Percentiles rank a stretch among this genome's conserved stretches.
These are phyloP conservation scores for Coreius guichenoti DNA, from an alignment of 2,797 vertebrate genomes.

Conservation along the genomic window DNA sequence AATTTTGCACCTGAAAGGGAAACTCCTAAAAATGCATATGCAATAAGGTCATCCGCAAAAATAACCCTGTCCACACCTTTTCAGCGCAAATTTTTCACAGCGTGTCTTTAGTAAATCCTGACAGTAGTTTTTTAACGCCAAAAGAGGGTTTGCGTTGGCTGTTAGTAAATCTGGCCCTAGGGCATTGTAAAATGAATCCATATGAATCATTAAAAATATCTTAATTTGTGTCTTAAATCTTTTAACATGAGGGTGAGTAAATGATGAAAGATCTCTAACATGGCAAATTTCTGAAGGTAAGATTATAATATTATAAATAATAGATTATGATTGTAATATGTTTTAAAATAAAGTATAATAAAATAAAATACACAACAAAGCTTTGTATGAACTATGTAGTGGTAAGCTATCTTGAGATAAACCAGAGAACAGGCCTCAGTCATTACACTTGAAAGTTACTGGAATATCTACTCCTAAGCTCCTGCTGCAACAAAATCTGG, in stretches of 20 bases:
- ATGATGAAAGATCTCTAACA: neutral
- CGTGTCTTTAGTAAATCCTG: too few relatives aligned
- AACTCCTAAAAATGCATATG: too few relatives aligned
- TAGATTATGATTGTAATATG: neutral
- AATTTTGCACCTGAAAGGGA: too few relatives aligned
- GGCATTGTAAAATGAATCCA: neutral
- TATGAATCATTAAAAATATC: neutral
- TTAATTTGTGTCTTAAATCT: neutral
- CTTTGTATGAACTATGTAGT: neutral
- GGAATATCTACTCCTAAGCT: constrained; percentile 35
- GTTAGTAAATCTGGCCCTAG: too few relatives aligned
- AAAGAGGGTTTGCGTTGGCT: too few relatives aligned
- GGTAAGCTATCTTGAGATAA: neutral
- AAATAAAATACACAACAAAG: neutral
- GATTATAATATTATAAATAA: neutral
- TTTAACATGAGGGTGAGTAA: neutral
- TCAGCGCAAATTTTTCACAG: too few relatives aligned
- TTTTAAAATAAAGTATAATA: neutral
- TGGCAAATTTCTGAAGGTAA: neutral
- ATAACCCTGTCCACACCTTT: too few relatives aligned
- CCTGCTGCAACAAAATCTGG: constrained; percentile 38
- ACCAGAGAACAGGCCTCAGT: neutral
- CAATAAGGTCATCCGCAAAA: too few relatives aligned
- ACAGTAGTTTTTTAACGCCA: too few relatives aligned
- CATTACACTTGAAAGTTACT: constrained; percentile 26